phyloP scores from a whole-genome alignment of 2,888 invertebrate genomes.

The Pasiphila rectangulata region DNA sequence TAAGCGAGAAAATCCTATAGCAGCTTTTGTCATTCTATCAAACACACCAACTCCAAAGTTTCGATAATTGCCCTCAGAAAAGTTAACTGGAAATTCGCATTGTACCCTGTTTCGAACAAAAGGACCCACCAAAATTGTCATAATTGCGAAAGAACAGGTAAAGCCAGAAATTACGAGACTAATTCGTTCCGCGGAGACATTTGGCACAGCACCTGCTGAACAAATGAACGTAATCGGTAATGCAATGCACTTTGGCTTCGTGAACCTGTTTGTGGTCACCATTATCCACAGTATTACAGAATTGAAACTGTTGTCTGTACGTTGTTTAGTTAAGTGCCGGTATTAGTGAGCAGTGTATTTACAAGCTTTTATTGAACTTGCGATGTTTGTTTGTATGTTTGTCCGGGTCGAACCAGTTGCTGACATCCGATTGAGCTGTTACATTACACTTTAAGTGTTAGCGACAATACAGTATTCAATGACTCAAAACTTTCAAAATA shows the following conservation, averaged over 20 bases:
- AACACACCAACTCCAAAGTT: too few relatives aligned
- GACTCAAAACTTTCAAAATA: background rate
- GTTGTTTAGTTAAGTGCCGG: constrained; percentile 38
- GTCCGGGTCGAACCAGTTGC: too few relatives aligned
- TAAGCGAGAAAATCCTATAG: too few relatives aligned
- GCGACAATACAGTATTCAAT: background rate
- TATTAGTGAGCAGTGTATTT: background rate
- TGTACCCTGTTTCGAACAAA: constrained; percentile 14
- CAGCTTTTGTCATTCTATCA: too few relatives aligned
- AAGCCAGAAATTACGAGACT: constrained; percentile 29
- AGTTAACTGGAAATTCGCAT: background rate
- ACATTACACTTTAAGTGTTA: too few relatives aligned
- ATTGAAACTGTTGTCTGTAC: constrained; percentile 47
- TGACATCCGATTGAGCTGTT: too few relatives aligned
- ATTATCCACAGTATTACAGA: constrained; percentile 48
- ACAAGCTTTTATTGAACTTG: too few relatives aligned
- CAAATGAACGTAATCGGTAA: constrained; percentile 40
- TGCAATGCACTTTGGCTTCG: constrained; percentile 47
- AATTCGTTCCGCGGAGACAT: constrained; percentile 29
- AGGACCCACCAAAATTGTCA: constrained; percentile 21
- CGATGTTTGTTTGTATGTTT: too few relatives aligned
- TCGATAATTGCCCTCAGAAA: background rate
- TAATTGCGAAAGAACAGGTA: constrained; percentile 30
- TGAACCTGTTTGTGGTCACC: constrained; percentile 46
- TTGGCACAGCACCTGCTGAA: constrained; percentile 26